Percentiles rank a stretch among this genome's conserved stretches.
phyloP scores from a whole-genome alignment of 2,113 vertebrate genomes.

The Muscicapa adusta region DNA sequence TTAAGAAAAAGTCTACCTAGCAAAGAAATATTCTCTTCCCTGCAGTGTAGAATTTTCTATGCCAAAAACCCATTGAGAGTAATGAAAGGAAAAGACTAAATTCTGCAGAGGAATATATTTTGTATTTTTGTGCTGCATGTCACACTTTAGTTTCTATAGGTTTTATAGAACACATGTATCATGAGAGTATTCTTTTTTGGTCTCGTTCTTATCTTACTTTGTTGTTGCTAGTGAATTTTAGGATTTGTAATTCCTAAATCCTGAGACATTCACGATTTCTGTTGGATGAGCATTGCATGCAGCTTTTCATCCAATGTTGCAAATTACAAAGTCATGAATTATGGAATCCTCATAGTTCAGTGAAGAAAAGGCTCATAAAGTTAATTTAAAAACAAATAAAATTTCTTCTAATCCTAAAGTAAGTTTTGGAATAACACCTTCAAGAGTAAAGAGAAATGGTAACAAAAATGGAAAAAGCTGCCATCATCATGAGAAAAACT shows the following conservation, averaged over 20 bases:
- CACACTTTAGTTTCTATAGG: background rate
- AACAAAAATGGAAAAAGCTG: background rate
- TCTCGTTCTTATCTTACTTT: background rate
- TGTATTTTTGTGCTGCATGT: background rate
- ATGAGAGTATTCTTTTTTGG: background rate
- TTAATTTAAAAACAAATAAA: background rate
- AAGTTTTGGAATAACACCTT: background rate
- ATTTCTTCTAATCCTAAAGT: background rate
- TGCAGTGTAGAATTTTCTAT: background rate
- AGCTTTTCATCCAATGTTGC: background rate
- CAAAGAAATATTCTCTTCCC: background rate
- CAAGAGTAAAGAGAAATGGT: background rate
- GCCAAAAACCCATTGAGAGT: background rate
- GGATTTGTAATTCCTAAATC: background rate
- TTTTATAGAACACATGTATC: background rate
- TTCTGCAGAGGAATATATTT: background rate
- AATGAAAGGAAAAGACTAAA: background rate
- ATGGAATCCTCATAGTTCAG: background rate
- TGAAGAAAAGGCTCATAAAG: background rate
- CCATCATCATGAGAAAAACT: background rate
- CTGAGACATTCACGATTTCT: background rate
- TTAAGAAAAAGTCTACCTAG: background rate
- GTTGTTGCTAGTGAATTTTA: background rate
- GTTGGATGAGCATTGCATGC: background rate
- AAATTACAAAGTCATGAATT: background rate